These are phyloP conservation scores for Melanotaenia nigrans DNA, from an alignment of 2,797 vertebrate genomes.

Conservation along the genomic window DNA sequence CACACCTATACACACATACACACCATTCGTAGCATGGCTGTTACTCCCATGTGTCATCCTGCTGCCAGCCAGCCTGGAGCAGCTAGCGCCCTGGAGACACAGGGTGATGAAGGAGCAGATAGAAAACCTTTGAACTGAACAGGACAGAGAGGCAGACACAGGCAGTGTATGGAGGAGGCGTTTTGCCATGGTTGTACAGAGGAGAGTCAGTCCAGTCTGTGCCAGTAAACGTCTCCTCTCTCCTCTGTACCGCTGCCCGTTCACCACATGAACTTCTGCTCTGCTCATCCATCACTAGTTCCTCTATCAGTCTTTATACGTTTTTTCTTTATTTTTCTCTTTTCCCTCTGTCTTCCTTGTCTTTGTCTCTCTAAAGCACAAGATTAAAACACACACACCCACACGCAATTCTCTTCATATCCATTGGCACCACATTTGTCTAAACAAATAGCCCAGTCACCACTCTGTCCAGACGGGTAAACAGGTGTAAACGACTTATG, in stretches of 20 bases:
- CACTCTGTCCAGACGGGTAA: slow-evolving; percentile 25
- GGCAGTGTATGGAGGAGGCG: slow-evolving; percentile 29
- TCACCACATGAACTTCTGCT: slow-evolving; percentile 34
- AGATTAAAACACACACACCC: slow-evolving; percentile 2
- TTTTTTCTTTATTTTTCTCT: not conserved
- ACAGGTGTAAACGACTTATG: slow-evolving; percentile 49
- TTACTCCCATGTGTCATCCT: slow-evolving; percentile 52
- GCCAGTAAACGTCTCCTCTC: slow-evolving; percentile 52
- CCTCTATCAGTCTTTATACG: slow-evolving; percentile 18
- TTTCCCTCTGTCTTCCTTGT: not conserved
- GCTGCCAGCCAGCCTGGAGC: slow-evolving; percentile 48
- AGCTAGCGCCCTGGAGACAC: slow-evolving; percentile 47
- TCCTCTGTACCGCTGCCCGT: slow-evolving; percentile 47
- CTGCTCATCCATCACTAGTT: slow-evolving; percentile 37
- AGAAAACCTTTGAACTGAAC: slow-evolving; percentile 63
- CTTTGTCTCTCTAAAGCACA: slow-evolving; percentile 9
- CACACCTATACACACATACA: slow-evolving; percentile 1
- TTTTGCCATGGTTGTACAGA: slow-evolving; percentile 53
- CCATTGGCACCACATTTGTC: slow-evolving; percentile 35
- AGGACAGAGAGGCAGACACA: slow-evolving; percentile 5
- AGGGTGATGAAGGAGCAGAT: slow-evolving; percentile 65
- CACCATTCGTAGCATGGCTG: slow-evolving; percentile 27
- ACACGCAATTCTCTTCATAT: slow-evolving; percentile 14
- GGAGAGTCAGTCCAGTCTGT: slow-evolving; percentile 41
- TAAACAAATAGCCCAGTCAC: slow-evolving; percentile 39